These are phyloP conservation scores for Holothuria glaberrima DNA, from an alignment of 35 echinoderm and acorn worm species.

Conservation along the genomic window DNA sequence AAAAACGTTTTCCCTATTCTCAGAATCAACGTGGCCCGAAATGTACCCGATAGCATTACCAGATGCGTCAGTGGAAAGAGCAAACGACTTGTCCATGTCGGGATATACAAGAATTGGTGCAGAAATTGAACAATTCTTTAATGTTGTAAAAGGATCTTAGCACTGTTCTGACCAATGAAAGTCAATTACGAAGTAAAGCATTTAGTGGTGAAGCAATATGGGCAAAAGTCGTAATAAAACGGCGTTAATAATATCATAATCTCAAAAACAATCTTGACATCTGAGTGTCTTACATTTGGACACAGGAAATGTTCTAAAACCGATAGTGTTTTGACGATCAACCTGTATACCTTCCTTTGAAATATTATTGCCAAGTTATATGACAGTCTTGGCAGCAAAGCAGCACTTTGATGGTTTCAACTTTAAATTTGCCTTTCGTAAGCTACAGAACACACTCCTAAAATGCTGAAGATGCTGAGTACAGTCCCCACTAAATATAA, in stretches of 20 bases:
- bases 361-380: slow-evolving; percentile 66
- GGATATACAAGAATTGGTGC: slow-evolving; percentile 74
- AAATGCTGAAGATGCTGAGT: slow-evolving; percentile 60
- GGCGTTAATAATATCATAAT: slow-evolving; percentile 44
- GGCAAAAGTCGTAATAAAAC: slow-evolving; percentile 69
- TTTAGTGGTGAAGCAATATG: slow-evolving; percentile 64
- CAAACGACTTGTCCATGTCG: slow-evolving; percentile 62
- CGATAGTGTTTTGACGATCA: slow-evolving; percentile 51
- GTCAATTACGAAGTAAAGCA: slow-evolving; percentile 41
- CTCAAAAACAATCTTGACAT: slow-evolving; percentile 53
- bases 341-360: slow-evolving; percentile 64
- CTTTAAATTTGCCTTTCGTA: slow-evolving; percentile 60
- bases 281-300: slow-evolving; percentile 46
- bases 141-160: slow-evolving; percentile 51
- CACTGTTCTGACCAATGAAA: slow-evolving; percentile 73
- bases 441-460: slow-evolving; percentile 49
- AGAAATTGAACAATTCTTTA: slow-evolving; percentile 58
- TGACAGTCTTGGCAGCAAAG: slow-evolving; percentile 62
- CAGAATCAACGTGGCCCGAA: slow-evolving; percentile 50
- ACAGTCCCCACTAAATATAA: slow-evolving; percentile 36
- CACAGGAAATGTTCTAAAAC: slow-evolving; percentile 40
- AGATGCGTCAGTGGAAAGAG: slow-evolving; percentile 61
- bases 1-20: slow-evolving; percentile 49
- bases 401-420: slow-evolving; percentile 71
- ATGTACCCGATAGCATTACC: slow-evolving; percentile 60